Evolutionary conservation across 2,888 invertebrate genomes (phyloP), one percentile per base, ranked within the genome.

Genomic region (Rhamnusium bicolor): DNA sequence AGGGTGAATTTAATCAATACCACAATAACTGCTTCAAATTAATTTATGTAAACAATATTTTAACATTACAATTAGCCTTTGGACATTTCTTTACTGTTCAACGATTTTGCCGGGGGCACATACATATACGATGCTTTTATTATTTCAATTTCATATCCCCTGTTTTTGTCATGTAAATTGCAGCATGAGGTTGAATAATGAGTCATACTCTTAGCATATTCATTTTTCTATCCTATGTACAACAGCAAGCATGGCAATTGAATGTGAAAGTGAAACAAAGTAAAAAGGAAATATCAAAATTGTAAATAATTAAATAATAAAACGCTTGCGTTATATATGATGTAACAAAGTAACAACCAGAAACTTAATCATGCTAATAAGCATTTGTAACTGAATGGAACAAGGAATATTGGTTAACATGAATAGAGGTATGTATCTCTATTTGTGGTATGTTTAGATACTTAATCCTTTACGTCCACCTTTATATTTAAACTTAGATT

Each of bases 111-210:
- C 49, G 54, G 46, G n/a, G 63, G 67, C 16, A 12, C 62, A 14
- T 72, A 21, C 49, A 21, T 27, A 69, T 49, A 47, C 58, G 69
- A 29, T 68, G 71, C 65, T 58, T 46, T 61, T 75, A 69, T 66
- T 54, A 66, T 63, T 75, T 66, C 62, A 56, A 61, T 60, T 58
- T 65, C 62, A 68, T 47, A 72, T 56, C 56, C 68, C 76, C 40
- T 51, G 71, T 65, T 61, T 71, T 76, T 71, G 60, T 71, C 10
- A 73, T 73, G 73, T 71, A 73, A 76, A 76, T 76, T 73, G 71
- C 69, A 71, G 66, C 76, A 76, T 71, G 73, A 71, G 71, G 71
- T 66, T 68, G 76, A 76, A 76, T 76, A 75, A 75, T 75, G 73
- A 73, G 54, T 71, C 72, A 72, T 69, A 54, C 19, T 16, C 32